A percentile compares a stretch with the other conserved stretches of the same genome.
Evolutionary conservation across 30 jellyfish, hydroid and myxozoan genomes (phyloP).

Genomic region (Aurelia aurita complex sp. Pacific): DNA sequence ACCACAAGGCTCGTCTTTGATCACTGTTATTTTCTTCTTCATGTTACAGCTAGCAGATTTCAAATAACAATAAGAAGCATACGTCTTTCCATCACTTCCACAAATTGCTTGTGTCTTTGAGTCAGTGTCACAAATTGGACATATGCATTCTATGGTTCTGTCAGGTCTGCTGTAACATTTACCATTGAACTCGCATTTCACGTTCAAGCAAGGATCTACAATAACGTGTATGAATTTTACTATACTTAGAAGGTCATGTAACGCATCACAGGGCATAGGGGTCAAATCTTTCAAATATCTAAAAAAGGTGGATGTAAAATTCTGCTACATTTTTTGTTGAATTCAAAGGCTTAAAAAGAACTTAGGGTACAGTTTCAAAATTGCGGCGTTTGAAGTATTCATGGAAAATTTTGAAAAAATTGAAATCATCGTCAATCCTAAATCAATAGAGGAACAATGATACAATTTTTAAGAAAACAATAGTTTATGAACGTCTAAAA

Average conservation of each 20-base stretch:
- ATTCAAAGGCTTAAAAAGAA: no score
- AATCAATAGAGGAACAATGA: no score
- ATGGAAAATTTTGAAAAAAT: no score
- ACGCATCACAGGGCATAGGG: no score
- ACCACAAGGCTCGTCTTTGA: conserved; percentile 38
- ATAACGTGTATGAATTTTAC: background rate
- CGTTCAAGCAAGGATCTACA: conserved; percentile 49
- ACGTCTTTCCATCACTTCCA: conserved; percentile 75
- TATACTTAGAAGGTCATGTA: no score
- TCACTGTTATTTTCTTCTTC: conserved; percentile 21
- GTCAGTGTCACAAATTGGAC: conserved; percentile 41
- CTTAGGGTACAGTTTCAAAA: no score
- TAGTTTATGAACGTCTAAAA: no score
- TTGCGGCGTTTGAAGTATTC: no score
- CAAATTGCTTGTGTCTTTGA: conserved; percentile 42
- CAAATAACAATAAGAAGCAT: conserved; percentile 70
- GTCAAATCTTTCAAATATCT: no score
- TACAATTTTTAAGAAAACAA: no score
- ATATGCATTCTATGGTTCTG: conserved; percentile 41
- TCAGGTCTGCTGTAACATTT: conserved; percentile 38
- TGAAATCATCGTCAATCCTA: no score
- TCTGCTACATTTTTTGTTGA: no score
- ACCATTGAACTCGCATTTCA: conserved; percentile 37
- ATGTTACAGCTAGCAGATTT: conserved; percentile 27
- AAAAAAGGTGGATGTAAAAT: background rate